Base-by-base conservation (phyloP, 2,797 vertebrate species). In the Rhinoraja longicauda region DNA sequence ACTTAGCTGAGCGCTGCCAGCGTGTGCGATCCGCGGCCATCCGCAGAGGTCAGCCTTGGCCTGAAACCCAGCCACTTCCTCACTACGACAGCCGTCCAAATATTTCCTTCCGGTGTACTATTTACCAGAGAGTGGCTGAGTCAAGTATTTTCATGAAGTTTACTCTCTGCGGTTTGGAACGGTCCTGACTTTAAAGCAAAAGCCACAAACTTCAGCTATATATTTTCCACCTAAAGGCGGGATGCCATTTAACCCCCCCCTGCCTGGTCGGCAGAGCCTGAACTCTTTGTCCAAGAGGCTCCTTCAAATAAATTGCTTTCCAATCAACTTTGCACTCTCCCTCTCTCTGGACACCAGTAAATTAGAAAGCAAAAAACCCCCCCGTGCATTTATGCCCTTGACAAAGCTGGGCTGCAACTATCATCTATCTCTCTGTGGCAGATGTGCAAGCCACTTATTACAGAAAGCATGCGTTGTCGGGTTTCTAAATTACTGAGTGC, bases 11-110 rank as follows among this genome's bases (percentile, higher is more conserved):
- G 93, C 93, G 94, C 94, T 95, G 94, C 94, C 95, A 93, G 94
- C 93, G 93, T 36, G 0, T 93, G 93, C n/a, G 2, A 93, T 94
- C 94, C 0, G 32, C 93, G 93, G 94, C 94, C 94, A 94, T 93
- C 93, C 29, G 93, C 90, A 93, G 92, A 93, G 77, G 93, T 92
- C 93, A 94, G 94, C 94, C 94, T 94, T 93, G 93, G 94, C 93
- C 93, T 94, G 72, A 94, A 93, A 94, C 94, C 94, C 81, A 94
- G 94, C 94, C 39, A 94, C 93, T 95, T 95, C 94, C 95, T 95
- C 76, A 76, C 93, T 93, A 94, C 94, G 29, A 81, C 91, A 93
- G 94, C 93, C 70, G 59, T 94, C 94, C 95, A 94, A 94, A 93
- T 88, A 64, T 21, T 67, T 88, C 84, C 84, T 88, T 88, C 84